Conservation (phyloP, 2,888 invertebrate genomes). For the Ophonus ardosiacus region DNA sequence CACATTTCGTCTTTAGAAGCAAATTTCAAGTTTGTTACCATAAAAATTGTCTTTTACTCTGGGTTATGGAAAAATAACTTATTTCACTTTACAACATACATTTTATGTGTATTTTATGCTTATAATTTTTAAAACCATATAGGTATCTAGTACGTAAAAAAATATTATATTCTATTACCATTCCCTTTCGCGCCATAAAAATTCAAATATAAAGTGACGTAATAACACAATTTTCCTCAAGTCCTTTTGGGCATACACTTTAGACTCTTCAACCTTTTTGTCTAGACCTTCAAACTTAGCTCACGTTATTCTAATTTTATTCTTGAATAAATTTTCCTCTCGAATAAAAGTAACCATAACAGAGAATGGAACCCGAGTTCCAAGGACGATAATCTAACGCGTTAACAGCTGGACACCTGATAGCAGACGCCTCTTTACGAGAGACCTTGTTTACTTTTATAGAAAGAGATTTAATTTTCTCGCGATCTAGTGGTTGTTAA, state of each 20-base stretch:
- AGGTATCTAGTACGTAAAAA: not conserved
- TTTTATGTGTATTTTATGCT: no score
- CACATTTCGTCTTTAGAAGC: no score
- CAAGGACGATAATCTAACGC: slow-evolving; percentile 16
- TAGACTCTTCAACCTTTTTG: slow-evolving; percentile 14
- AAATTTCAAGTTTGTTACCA: no score
- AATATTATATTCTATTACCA: not conserved
- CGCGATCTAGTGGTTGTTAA: slow-evolving; percentile 28
- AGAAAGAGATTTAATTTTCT: slow-evolving; percentile 36
- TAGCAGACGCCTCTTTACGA: slow-evolving; percentile 7
- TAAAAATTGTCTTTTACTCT: no score
- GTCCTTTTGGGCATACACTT: slow-evolving; percentile 12
- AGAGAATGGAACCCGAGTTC: not conserved
- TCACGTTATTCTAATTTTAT: slow-evolving; percentile 60
- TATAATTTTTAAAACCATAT: no score
- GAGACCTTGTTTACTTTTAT: slow-evolving; percentile 35
- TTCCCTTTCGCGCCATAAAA: slow-evolving; percentile 26
- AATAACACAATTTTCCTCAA: slow-evolving; percentile 29
- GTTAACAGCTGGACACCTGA: slow-evolving; percentile 3
- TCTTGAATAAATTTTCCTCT: slow-evolving; percentile 47
- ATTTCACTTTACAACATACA: no score
- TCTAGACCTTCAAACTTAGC: slow-evolving; percentile 48
- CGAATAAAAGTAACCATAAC: slow-evolving; percentile 47
- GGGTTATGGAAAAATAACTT: no score
- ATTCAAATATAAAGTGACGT: slow-evolving; percentile 21